Conservation (phyloP, 2,797 vertebrate species). For the Staurois parvus region DNA sequence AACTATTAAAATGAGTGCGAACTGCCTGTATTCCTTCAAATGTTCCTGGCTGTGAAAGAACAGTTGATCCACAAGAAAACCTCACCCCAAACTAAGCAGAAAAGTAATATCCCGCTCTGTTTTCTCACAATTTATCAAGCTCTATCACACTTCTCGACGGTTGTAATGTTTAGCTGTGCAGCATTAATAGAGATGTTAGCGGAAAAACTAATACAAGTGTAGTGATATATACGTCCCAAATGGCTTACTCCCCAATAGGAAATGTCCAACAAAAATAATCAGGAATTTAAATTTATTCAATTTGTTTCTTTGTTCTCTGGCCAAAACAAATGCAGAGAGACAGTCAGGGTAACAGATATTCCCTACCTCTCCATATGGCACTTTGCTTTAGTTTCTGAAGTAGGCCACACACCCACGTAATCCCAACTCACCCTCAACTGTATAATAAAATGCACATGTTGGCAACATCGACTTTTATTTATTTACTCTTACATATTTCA, state of each 20-base stretch:
- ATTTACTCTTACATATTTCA: constrained; percentile 63
- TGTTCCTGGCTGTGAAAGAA: constrained; percentile 35
- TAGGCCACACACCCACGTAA: constrained; percentile 62
- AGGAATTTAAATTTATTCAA: constrained; percentile 59
- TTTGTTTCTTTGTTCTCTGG: constrained; percentile 57
- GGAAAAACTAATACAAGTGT: constrained; percentile 58
- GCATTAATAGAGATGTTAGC: constrained; percentile 62
- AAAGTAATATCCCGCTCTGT: constrained; percentile 53
- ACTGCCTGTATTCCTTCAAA: constrained; percentile 32
- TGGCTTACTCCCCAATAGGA: constrained; percentile 58
- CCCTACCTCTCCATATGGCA: constrained; percentile 62
- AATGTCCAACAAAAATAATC: constrained; percentile 62
- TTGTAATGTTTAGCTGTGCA: constrained; percentile 50
- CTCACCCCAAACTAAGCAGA: constrained; percentile 36
- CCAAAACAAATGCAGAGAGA: constrained; percentile 58
- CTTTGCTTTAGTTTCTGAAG: constrained; percentile 61
- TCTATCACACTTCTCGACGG: constrained; percentile 51
- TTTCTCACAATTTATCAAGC: constrained; percentile 61
- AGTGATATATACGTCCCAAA: constrained; percentile 59
- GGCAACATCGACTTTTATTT: constrained; percentile 60
- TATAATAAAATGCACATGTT: constrained; percentile 63
- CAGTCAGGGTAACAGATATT: constrained; percentile 62
- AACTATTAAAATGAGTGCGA: constrained; percentile 20
- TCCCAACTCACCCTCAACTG: constrained; percentile 61
- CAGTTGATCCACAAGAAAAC: constrained; percentile 47